Conservation (phyloP, 2,797 vertebrate species). For the Anisognathus igniventris region DNA sequence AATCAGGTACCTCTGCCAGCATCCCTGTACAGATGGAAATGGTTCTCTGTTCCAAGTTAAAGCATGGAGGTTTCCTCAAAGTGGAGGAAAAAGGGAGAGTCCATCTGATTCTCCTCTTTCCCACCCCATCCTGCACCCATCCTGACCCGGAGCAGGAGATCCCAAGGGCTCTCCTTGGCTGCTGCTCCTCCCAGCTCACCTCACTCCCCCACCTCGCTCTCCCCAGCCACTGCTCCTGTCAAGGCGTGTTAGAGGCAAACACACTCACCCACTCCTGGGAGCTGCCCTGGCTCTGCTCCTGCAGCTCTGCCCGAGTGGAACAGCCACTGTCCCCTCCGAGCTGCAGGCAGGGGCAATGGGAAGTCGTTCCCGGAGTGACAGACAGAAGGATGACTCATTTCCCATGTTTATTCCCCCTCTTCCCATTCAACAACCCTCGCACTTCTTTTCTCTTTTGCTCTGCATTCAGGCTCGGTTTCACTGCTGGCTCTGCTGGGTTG, state of each 20-base stretch:
- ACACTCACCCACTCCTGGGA: not conserved
- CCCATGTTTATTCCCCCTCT: conserved; percentile 52
- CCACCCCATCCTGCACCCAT: not conserved
- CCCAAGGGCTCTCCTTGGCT: not conserved
- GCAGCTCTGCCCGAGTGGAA: not conserved
- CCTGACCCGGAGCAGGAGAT: not conserved
- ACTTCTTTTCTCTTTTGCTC: conserved; percentile 4
- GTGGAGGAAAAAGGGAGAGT: not conserved
- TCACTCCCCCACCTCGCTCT: not conserved
- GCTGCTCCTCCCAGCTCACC: not conserved
- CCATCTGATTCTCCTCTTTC: not conserved
- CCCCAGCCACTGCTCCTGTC: not conserved
- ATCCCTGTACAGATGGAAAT: not conserved
- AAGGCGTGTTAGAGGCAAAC: not conserved
- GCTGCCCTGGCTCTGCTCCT: not conserved
- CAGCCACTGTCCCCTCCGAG: not conserved
- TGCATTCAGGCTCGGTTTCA: not conserved
- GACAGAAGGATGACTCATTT: conserved; percentile 43
- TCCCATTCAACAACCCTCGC: conserved; percentile 45
- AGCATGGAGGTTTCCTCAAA: not conserved
- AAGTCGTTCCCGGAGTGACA: not conserved
- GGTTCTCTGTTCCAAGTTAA: not conserved
- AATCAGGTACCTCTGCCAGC: not conserved
- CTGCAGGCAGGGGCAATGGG: conserved; percentile 22
- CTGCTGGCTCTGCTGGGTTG: not conserved